Base-by-base conservation (phyloP, 2,113 vertebrate genomes). In the Nibea albiflora region DNA sequence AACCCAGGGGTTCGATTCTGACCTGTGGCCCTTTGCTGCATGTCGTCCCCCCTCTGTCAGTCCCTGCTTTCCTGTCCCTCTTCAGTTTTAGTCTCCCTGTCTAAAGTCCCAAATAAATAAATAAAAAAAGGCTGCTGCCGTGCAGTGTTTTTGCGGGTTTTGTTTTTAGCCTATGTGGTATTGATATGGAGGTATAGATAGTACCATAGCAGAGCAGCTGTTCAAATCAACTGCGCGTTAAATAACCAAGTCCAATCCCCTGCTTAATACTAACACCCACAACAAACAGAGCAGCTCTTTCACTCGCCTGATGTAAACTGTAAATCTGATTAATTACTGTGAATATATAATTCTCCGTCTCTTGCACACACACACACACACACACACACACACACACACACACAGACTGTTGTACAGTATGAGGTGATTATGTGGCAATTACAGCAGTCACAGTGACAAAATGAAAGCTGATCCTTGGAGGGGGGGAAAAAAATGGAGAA, bases 301-400 rank as follows among this genome's bases (percentile, higher is more conserved):
- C 62, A 69, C 77, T 74, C 73, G 78, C 68, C 78, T 17, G 89
- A 86, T 91, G 88, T 87, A 87, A 91, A 92, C 90, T 90, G 88
- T 85, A 92, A 92, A 92, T 92, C 91, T 87, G 89, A 92, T 92
- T 90, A 92, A 94, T 93, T 92, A 91, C 88, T 86, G 79, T 83
- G 88, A 87, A 92, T 91, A 60, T 89, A 92, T 91, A 91, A 92
- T 89, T 90, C 89, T 86, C 77, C 44, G 73, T 81, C 71, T 70
- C 76, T 68, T 12, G 8, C 16, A 66, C 80, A 58, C 69, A 71
- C n/a, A 35, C 76, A 61, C 0, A 31, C 31, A 31, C 31, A 31
- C 31, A 46, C 31, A 31, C 31, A 31, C 31, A 65, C 63, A 69
- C 42, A 60, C 52, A 46, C 80, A 31, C 62, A 49, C 52, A 60